A percentile compares a stretch with the other conserved stretches of the same genome.
Evolutionary conservation across 2,797 vertebrate species (phyloP).

Genomic region (Babyrousa celebensis): DNA sequence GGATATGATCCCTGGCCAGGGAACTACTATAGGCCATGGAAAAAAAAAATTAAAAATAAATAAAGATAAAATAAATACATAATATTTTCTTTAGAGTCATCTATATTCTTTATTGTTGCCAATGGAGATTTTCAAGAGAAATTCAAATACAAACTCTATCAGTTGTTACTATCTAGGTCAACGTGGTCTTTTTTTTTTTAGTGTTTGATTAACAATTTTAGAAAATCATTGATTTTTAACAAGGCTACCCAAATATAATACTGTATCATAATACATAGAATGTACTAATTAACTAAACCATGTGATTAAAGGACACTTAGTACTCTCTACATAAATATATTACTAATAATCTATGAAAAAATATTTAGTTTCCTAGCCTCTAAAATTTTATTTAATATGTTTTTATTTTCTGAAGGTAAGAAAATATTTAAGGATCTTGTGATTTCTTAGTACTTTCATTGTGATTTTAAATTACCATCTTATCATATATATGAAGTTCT

Average conservation of each 20-base stretch:
- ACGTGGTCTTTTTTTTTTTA: neutral
- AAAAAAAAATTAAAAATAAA: no score
- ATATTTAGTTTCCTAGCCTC: neutral
- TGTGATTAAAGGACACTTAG: neutral
- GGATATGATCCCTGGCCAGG: no score
- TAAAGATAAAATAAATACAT: neutral
- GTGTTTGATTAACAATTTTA: constrained; percentile 1
- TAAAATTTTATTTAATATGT: constrained; percentile 37
- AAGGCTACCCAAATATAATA: neutral
- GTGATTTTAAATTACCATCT: neutral
- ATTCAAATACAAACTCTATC: neutral
- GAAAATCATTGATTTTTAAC: neutral
- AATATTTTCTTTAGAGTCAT: neutral
- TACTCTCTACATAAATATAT: neutral
- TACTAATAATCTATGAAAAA: neutral
- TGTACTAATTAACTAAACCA: neutral
- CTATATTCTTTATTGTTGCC: neutral
- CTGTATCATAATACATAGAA: neutral
- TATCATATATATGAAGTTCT: neutral
- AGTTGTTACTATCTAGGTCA: neutral
- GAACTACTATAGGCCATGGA: no score
- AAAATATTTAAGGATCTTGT: constrained; percentile 3
- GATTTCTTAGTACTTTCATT: neutral
- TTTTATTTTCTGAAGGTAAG: constrained; percentile 17
- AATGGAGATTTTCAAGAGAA: neutral